Conservation (phyloP, 2,113 vertebrate genomes). For the Pterocles gutturalis region DNA sequence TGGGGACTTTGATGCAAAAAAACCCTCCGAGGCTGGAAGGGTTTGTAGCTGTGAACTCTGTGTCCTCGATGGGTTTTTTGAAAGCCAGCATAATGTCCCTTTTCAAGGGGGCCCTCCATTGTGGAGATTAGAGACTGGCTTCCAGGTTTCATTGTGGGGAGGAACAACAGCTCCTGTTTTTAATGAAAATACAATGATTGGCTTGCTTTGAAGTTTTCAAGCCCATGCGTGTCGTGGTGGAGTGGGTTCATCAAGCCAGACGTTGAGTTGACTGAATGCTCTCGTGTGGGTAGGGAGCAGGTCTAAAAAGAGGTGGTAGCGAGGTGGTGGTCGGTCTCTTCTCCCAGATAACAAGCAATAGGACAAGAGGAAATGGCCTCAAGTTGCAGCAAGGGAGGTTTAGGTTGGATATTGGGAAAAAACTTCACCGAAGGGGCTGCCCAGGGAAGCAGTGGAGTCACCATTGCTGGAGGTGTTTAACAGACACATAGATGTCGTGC, state of each 20-base stretch:
- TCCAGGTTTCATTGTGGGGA: neutral
- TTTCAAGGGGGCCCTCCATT: neutral
- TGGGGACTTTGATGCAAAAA: neutral
- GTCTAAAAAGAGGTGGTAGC: neutral
- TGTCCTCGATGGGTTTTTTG: neutral
- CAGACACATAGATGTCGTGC: too few species aligned
- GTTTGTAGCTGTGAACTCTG: neutral
- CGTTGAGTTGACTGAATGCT: neutral
- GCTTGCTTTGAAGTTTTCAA: neutral
- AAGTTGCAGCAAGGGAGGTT: neutral
- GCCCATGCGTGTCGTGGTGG: rapidly evolving
- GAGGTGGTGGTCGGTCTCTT: neutral
- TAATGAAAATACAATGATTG: neutral
- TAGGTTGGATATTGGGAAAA: neutral
- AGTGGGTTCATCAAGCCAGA: neutral
- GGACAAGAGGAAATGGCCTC: neutral
- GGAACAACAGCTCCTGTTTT: neutral
- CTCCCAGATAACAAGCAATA: neutral
- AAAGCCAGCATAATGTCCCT: neutral
- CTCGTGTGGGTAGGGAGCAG: neutral
- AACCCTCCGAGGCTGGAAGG: neutral
- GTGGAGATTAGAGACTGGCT: neutral
- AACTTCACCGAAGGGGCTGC: neutral
- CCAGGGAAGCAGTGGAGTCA: too few species aligned
- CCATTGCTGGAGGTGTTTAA: too few species aligned